phyloP scores from a whole-genome alignment of 2,888 invertebrate species.

The Alcis repandata region DNA sequence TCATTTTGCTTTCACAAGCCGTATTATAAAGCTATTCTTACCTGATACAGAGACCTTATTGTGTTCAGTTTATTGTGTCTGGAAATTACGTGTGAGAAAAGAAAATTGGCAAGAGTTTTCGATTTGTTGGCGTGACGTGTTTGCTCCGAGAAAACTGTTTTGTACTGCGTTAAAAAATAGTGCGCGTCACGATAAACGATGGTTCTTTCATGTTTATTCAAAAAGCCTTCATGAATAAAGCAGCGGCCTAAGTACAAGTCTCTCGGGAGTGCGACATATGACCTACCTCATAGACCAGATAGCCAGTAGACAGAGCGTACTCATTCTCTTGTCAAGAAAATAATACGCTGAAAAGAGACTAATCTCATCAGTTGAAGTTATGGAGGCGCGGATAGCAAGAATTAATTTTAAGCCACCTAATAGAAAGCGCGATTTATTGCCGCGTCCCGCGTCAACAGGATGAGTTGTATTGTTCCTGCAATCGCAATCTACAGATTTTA shows the following conservation, averaged over 20 bases:
- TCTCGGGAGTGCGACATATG: slow-evolving; percentile 54
- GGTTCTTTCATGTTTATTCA: slow-evolving; percentile 82
- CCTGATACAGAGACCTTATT: slow-evolving; percentile 59
- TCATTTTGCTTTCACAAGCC: slow-evolving; percentile 68
- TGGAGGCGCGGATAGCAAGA: too few relatives aligned
- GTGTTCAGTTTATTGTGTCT: slow-evolving; percentile 56
- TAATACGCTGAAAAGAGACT: too few relatives aligned
- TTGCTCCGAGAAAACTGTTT: slow-evolving; percentile 31
- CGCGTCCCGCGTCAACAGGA: too few relatives aligned
- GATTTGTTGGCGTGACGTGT: slow-evolving; percentile 41
- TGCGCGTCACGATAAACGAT: slow-evolving; percentile 43
- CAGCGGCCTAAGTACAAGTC: slow-evolving; percentile 76
- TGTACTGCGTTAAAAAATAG: slow-evolving; percentile 30
- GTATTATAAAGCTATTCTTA: slow-evolving; percentile 65
- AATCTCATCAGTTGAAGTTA: too few relatives aligned
- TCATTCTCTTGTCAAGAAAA: too few relatives aligned
- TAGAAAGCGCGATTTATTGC: too few relatives aligned
- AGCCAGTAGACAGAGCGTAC: too few relatives aligned
- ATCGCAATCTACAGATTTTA: neutral
- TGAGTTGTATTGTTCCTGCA: too few relatives aligned
- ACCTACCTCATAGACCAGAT: slow-evolving; percentile 41
- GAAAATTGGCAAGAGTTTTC: slow-evolving; percentile 47
- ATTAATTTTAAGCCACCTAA: too few relatives aligned
- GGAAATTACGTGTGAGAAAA: slow-evolving; percentile 58
- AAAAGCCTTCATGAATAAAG: slow-evolving; percentile 79